These are phyloP conservation scores for Condylostylus longicornis DNA, from an alignment of 1,140 invertebrate genomes.

Conservation along the genomic window DNA sequence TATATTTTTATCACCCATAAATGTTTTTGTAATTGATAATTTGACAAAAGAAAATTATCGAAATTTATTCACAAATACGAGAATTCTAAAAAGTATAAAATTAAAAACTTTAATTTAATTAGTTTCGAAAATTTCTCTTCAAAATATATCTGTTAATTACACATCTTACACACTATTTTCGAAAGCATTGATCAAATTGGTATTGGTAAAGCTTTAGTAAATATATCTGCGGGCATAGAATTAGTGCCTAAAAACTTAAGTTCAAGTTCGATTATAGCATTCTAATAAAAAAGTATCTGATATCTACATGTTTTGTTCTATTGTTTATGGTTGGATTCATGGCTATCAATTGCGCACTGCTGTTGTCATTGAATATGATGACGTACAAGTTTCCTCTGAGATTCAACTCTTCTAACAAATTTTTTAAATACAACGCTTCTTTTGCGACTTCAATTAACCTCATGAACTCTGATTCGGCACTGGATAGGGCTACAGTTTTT, in stretches of 20 bases:
- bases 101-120: no score
- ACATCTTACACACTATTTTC: no score
- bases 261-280: constrained; percentile 7
- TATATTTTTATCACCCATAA: no score
- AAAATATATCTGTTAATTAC: no score
- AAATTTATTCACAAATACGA: no score
- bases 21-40: no score
- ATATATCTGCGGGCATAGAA: constrained; percentile 19
- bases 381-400: constrained; percentile 1
- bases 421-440: constrained; percentile 14
- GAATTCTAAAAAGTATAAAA: no score
- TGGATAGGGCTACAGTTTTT: constrained; percentile 22
- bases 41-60: no score
- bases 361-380: constrained; percentile 11
- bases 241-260: constrained; percentile 11
- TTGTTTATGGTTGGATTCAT: constrained; percentile 24
- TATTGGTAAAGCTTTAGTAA: constrained; percentile 14
- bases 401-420: constrained; percentile 6
- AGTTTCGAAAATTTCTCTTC: no score
- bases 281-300: constrained; percentile 24
- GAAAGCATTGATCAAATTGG: no score
- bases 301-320: constrained; percentile 32
- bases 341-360: constrained; percentile 7
- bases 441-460: constrained; percentile 11
- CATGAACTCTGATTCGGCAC: constrained; percentile 28